These are phyloP conservation scores for Crocodylus rhombifer DNA, from an alignment of 2,797 vertebrate genomes.

Conservation along the genomic window DNA sequence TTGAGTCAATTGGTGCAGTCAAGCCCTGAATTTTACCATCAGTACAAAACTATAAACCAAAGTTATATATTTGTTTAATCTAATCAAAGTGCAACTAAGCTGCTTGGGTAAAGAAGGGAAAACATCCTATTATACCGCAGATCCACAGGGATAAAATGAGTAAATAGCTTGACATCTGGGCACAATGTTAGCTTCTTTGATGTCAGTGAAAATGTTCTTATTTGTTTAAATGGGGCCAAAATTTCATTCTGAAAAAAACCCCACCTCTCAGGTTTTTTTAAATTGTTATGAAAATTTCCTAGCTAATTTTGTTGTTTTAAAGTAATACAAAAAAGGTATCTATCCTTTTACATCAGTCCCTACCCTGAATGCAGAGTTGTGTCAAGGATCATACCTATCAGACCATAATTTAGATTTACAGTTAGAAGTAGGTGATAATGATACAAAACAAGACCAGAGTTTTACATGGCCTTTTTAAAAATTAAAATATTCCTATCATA, in stretches of 20 bases:
- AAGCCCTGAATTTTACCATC: not conserved
- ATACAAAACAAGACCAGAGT: not conserved
- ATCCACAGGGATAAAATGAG: not conserved
- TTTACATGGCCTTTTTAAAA: not conserved
- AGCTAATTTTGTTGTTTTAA: not conserved
- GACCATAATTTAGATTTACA: too few relatives aligned
- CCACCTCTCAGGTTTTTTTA: not conserved
- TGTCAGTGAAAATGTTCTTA: not conserved
- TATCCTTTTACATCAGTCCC: not conserved
- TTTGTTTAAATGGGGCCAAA: fast-evolving
- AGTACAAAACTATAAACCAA: not conserved
- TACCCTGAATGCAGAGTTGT: too few relatives aligned
- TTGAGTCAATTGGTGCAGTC: not conserved
- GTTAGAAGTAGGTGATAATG: too few relatives aligned
- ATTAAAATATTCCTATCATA: not conserved
- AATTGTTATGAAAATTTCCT: not conserved
- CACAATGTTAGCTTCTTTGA: not conserved
- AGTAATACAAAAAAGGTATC: not conserved
- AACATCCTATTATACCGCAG: not conserved
- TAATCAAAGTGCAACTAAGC: not conserved
- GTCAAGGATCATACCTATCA: too few relatives aligned
- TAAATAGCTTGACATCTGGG: not conserved
- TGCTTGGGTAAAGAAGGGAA: not conserved
- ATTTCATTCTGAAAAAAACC: not conserved
- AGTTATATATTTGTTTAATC: not conserved